Conservation (phyloP, 1,140 invertebrate species). For the Solenopsis fugax region DNA sequence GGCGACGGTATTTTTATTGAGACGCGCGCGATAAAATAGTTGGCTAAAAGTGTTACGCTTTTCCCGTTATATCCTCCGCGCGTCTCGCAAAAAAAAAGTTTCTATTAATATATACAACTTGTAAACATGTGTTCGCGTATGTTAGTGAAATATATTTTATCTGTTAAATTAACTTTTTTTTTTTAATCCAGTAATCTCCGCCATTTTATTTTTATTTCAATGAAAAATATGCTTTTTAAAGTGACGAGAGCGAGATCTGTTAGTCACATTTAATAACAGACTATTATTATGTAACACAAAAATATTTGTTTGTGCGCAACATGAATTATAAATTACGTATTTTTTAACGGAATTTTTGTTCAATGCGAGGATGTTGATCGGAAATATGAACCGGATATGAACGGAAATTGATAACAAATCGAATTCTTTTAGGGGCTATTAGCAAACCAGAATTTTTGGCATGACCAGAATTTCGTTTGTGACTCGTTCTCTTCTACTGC, state of each 20-base stretch:
- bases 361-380: too few relatives aligned
- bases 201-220: neutral
- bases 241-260: neutral
- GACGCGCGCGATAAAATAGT: conserved; percentile 24
- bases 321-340: neutral
- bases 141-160: neutral
- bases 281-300: neutral
- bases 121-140: neutral
- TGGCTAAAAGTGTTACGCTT: conserved; percentile 25
- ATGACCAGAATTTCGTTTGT: neutral
- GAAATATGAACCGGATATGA: too few relatives aligned
- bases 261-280: neutral
- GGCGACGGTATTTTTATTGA: conserved; percentile 16
- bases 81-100: conserved; percentile 1
- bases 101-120: neutral
- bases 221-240: neutral
- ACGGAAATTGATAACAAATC: neutral
- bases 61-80: neutral
- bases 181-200: neutral
- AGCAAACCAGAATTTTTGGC: neutral
- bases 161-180: neutral
- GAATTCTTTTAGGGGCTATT: neutral
- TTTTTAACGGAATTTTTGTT: neutral
- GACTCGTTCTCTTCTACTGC: conserved; percentile 5
- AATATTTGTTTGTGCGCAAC: neutral